Conservation (phyloP, 2,113 vertebrate species). For the Vireo altiloquus region DNA sequence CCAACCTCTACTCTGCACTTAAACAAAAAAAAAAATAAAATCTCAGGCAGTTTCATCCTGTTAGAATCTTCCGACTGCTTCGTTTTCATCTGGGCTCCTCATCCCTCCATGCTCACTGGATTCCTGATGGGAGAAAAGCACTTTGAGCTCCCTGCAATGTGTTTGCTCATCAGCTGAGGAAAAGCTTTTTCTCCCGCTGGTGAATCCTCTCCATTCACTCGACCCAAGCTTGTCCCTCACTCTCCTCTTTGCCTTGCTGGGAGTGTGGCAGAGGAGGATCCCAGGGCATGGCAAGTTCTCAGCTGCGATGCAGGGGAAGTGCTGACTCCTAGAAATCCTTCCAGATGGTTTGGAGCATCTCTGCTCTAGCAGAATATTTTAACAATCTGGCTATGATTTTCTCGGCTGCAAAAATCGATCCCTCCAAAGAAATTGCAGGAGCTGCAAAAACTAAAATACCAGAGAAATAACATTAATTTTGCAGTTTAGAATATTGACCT, state of each 20-base stretch:
- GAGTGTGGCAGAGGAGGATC: not conserved
- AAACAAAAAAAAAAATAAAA: not conserved
- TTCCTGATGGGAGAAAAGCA: not conserved
- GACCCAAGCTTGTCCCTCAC: not conserved
- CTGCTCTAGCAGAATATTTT: constrained; percentile 71
- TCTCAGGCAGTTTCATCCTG: not conserved
- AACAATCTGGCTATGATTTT: constrained; percentile 72
- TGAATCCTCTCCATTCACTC: not conserved
- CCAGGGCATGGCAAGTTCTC: constrained; percentile 32
- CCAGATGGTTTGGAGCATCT: constrained; percentile 72
- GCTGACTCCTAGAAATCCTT: constrained; percentile 70
- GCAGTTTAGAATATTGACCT: constrained; percentile 25
- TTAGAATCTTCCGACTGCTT: not conserved
- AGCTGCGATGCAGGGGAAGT: constrained; percentile 15
- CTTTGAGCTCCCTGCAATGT: not conserved
- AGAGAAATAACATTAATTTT: constrained; percentile 53
- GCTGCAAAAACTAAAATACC: constrained; percentile 50
- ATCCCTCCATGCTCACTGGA: not conserved
- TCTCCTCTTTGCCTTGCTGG: not conserved
- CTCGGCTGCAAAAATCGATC: constrained; percentile 23
- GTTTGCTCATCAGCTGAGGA: not conserved
- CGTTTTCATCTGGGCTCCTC: not conserved
- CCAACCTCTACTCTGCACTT: not conserved
- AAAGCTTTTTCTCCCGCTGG: not conserved
- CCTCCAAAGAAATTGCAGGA: constrained; percentile 64